Base-by-base conservation (phyloP, 2,888 invertebrate genomes). In the Drosophila colorata region DNA sequence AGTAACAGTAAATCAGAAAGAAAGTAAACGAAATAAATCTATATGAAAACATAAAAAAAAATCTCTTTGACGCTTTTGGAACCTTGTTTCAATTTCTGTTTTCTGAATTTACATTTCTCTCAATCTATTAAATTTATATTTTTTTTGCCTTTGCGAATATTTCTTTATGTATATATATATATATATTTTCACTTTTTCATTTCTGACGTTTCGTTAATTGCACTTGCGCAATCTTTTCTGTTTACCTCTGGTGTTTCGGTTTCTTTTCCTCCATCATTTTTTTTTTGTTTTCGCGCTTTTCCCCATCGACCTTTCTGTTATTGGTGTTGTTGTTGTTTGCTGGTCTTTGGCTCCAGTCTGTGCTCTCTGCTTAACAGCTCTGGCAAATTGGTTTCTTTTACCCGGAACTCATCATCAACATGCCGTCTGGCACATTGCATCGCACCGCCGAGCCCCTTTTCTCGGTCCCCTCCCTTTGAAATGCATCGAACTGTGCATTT, bases 301-400 rank as follows among this genome's bases (percentile, higher is more conserved):
- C 37, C 64, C 38, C 74, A 40, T 78, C 80, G 74, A 74, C 65
- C 78, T 58, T 68, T 28, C 44, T 65, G 55, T 33, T 58, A 18
- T 31, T 33, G 33, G 46, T 64, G 28, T 8, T 20, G 37, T 25
- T 63, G 53, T 41, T 64, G 63, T 47, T 61, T 66, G 55, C 55
- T 87, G n/a, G n/a, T n/a, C n/a, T n/a, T n/a, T n/a, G n/a, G n/a
- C n/a, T 72, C 63, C 82, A 79, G 64, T 63, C 63, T 43, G 57
- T 56, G 51, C 77, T 53, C 41, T 41, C 52, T 88, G 86, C 76
- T 86, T 68, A 84, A 87, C 78, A 74, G 78, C 67, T 69, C 69
- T 57, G 60, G 87, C 73, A 88, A 84, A 84, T 84, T 84, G 89
- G 87, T 87, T 84, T 87, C 84, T 76, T 58, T 87, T 81, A 46